Conservation (phyloP, 2,888 invertebrate species). For the Meganola albula region DNA sequence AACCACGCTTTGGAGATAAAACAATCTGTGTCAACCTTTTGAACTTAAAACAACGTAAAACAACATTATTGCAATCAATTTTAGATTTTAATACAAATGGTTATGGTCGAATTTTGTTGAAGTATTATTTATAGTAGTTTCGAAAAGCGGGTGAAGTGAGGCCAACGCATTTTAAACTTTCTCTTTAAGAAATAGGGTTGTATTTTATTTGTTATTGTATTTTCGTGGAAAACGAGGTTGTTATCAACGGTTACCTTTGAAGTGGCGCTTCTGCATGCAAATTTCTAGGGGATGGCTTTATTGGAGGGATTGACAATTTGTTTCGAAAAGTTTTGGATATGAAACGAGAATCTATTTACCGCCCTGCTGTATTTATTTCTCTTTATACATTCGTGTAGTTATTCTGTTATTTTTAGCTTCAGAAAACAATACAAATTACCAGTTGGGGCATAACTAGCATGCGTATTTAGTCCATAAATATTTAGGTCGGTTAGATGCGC, state of each 20-base stretch:
- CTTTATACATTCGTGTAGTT: background rate
- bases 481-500: too few species aligned
- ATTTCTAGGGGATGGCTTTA: conserved; percentile 45
- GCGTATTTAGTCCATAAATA: too few species aligned
- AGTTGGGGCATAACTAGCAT: too few species aligned
- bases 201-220: background rate
- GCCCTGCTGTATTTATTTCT: conserved; percentile 7
- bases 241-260: conserved; percentile 70
- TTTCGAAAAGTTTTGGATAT: conserved; percentile 21
- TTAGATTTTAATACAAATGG: background rate
- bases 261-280: conserved; percentile 77
- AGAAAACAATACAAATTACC: too few species aligned
- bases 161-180: conserved; percentile 21
- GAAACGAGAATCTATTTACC: background rate
- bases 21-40: conserved; percentile 36
- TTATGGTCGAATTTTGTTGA: conserved; percentile 19
- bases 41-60: conserved; percentile 7
- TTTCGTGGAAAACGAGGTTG: conserved; percentile 41
- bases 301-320: conserved; percentile 56
- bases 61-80: background rate
- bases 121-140: background rate
- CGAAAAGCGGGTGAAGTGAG: background rate
- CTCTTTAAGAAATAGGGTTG: background rate
- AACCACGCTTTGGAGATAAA: conserved; percentile 57
- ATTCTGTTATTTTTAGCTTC: too few species aligned